A percentile compares a stretch with the other conserved stretches of the same genome.
These are phyloP conservation scores for Chymomyza procnemis DNA, from an alignment of 2,888 invertebrate species.

Conservation along the genomic window DNA sequence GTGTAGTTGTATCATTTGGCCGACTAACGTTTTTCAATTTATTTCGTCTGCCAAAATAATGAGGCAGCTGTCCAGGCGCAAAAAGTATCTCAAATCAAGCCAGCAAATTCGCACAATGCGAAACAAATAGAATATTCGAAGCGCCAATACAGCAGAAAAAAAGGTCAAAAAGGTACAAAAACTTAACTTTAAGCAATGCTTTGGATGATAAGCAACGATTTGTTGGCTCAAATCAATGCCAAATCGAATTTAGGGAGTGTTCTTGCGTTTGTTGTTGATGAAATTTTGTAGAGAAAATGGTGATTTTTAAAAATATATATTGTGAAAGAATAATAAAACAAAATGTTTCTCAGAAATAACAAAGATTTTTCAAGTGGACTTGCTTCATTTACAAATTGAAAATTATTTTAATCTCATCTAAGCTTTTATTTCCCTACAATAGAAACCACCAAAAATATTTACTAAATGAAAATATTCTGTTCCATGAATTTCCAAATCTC, in stretches of 20 bases:
- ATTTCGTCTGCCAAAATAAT: slow-evolving; percentile 62
- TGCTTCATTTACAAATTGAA: no score
- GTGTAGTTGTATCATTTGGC: slow-evolving; percentile 4
- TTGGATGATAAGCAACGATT: no score
- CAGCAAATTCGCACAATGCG: slow-evolving; percentile 36
- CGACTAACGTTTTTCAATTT: slow-evolving; percentile 64
- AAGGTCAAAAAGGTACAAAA: slow-evolving; percentile 67
- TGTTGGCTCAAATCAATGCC: slow-evolving; percentile 57
- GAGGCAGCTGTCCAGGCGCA: slow-evolving; percentile 46
- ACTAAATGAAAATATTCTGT: no score
- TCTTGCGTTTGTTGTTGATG: no score
- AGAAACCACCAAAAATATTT: no score
- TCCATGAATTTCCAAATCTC: neutral
- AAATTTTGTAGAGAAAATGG: no score
- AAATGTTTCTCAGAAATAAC: no score
- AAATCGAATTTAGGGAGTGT: slow-evolving; percentile 17
- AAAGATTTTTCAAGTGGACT: no score
- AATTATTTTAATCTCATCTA: no score
- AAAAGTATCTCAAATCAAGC: slow-evolving; percentile 48
- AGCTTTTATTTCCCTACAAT: no score
- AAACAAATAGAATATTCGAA: slow-evolving; percentile 6
- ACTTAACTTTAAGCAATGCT: slow-evolving; percentile 55
- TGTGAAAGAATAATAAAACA: no score
- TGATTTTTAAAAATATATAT: no score
- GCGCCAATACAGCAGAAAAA: slow-evolving; percentile 16